phyloP scores from a whole-genome alignment of 1,140 invertebrate species.

The Delia radicum region DNA sequence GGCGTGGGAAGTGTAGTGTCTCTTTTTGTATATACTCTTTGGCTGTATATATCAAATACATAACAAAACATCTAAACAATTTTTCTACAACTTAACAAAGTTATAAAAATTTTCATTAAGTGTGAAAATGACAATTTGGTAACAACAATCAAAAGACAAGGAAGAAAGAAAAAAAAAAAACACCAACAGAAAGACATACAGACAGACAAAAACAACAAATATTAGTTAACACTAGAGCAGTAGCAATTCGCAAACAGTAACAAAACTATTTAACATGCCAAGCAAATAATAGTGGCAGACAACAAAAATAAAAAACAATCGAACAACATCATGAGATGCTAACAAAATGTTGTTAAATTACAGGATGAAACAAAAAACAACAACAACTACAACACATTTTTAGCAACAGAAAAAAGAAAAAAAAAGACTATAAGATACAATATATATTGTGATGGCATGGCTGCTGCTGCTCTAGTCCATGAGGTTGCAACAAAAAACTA shows the following conservation, averaged over 20 bases:
- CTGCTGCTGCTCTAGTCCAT: background rate
- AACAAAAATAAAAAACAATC: background rate
- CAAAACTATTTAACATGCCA: constrained; percentile 3
- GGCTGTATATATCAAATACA: too few relatives aligned
- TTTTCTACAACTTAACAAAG: background rate
- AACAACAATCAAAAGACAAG: too few relatives aligned
- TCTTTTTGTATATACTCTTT: too few relatives aligned
- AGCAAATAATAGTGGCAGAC: background rate
- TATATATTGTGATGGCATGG: background rate
- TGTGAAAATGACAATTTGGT: constrained; percentile 20
- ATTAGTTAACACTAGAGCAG: constrained; percentile 5
- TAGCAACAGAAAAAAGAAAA: too few relatives aligned
- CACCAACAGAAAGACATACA: background rate
- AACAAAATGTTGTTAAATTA: constrained; percentile 3
- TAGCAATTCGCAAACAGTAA: background rate
- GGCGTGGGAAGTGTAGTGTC: too few relatives aligned
- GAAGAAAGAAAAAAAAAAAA: too few relatives aligned
- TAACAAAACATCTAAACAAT: background rate
- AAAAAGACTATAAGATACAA: too few relatives aligned
- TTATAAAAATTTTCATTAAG: constrained; percentile 19
- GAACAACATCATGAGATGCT: background rate
- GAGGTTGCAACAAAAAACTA: background rate
- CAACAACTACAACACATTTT: too few relatives aligned
- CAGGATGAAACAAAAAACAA: background rate
- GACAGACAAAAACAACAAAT: background rate